Evolutionary conservation across 2,888 invertebrate genomes (phyloP).

Genomic region (Koerneria pararmatus): DNA sequence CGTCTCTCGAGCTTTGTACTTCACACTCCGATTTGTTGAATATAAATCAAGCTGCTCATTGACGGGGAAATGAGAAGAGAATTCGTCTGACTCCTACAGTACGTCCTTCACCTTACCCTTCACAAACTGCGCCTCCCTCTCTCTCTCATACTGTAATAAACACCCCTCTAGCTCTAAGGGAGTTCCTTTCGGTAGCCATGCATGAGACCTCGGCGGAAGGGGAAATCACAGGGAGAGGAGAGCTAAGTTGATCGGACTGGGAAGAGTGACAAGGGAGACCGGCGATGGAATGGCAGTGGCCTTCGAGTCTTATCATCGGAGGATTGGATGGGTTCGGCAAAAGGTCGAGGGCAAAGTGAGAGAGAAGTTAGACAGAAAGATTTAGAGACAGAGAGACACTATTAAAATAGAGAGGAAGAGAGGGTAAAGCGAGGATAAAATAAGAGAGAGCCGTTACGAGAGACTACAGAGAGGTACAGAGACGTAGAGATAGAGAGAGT

Average conservation of each 20-base stretch:
- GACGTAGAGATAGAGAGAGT: background rate
- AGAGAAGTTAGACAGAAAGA: constrained; percentile 4
- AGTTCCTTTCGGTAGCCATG: too few species aligned
- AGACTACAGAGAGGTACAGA: background rate
- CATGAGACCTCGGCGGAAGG: too few species aligned
- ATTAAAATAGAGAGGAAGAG: background rate
- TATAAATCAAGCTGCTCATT: constrained; percentile 21
- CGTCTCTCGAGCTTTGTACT: background rate
- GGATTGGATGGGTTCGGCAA: too few species aligned
- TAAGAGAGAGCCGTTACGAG: too few species aligned
- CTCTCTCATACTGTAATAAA: too few species aligned
- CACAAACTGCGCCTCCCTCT: too few species aligned
- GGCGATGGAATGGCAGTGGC: background rate
- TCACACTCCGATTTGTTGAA: constrained; percentile 17
- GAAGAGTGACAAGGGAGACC: background rate
- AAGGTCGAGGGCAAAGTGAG: constrained; percentile 11
- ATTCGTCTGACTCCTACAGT: background rate
- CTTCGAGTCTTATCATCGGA: background rate
- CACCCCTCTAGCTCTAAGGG: too few species aligned
- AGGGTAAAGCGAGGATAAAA: too few species aligned
- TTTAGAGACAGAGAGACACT: background rate
- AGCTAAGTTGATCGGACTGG: background rate
- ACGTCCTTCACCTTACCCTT: too few species aligned
- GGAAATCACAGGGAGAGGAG: too few species aligned
- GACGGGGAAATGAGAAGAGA: constrained; percentile 8